Base-by-base conservation (phyloP, 1,140 invertebrate genomes). In the Eumaeus atala region DNA sequence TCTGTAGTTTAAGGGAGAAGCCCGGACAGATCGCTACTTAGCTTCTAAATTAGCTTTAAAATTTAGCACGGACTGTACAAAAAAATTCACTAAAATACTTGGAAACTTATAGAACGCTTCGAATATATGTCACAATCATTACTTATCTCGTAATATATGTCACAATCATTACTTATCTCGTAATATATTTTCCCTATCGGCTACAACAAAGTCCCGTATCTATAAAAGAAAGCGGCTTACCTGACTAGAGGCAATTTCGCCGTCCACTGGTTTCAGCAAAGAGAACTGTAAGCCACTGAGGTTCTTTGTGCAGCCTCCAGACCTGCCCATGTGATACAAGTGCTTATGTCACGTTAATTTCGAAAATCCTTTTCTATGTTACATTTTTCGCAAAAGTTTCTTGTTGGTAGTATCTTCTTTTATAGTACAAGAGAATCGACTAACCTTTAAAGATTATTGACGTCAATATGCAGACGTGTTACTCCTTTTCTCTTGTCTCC, bases 211-310 rank as follows among this genome's bases (percentile, higher is more conserved):
- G 62, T 69, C 64, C 42, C 37, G 37, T 57, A 60, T 63, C 64
- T 74, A 82, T 75, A 71, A 79, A 80, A 79, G 73, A 73, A 77
- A 84, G 75, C 74, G 72, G 77, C 74, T 83, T 82, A 82, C 78
- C 67, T 79, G 72, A 70, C 67, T 78, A 61, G 72, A 70, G 74
- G 79, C 73, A 82, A 84, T 84, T 84, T 84, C 73, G 67, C 73
- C 66, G 74, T 82, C 79, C 77, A 75, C 70, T 84, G 79, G 70
- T 65, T 77, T 54, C 65, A 58, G 59, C 64, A 78, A 76, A 77
- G 70, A 67, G 64, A 69, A 67, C 61, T 59, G 55, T 60, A 64
- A 61, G 52, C 62, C 60, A 56, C 54, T 62, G 59, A 74, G 69
- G 67, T 64, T 67, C 72, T 75, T 74, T 74, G 72, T 76, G 62